Evolutionary conservation across 2,888 invertebrate species (phyloP), one percentile per base, ranked within the genome.

Genomic region (Apamea epomidion): DNA sequence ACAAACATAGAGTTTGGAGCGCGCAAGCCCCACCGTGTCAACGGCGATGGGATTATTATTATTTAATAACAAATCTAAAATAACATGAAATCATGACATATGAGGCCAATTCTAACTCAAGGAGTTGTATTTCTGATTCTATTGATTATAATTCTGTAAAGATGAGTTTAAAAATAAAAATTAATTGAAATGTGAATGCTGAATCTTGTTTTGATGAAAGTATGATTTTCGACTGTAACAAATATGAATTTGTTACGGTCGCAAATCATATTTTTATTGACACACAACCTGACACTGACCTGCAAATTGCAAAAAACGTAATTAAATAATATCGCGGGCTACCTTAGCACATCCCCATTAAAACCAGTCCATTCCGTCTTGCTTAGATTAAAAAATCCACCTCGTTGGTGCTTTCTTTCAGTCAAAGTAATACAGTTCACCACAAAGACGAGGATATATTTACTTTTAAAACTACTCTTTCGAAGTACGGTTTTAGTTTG

Each of bases 381-480:
- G n/a, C 18, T n/a, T 18, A 42, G 10, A 37, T 80, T 48, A 0
- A 74, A 81, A 60, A 75, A 32, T 16, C 32, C 74, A 60, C 58
- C 12, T 64, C 14, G 21, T 45, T 70, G 29, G 25, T 75, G n/a
- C 48, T 82, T 74, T n/a, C 37, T 51, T 71, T 68, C 48, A 21
- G 14, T 42, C 62, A 65, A 87, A 84, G 82, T 72, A 76, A 78
- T 68, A 64, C 45, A 51, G 76, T 74, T 60, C 74, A 1, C 75
- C 51, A 85, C 76, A 76, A 85, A 80, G 82, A 54, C 69, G 21
- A 51, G 72, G 16, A 71, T 81, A 60, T 88, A 82, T 88, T 88
- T 88, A 86, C 86, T 86, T 79, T 79, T 60, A 64, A 86, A 86
- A 88, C 82, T 82, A 69, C 73, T 79, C 64, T 48, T 58, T 70